Evolutionary conservation across 2,797 vertebrate genomes (phyloP).

Genomic region (Pteronotus mesoamericanus): DNA sequence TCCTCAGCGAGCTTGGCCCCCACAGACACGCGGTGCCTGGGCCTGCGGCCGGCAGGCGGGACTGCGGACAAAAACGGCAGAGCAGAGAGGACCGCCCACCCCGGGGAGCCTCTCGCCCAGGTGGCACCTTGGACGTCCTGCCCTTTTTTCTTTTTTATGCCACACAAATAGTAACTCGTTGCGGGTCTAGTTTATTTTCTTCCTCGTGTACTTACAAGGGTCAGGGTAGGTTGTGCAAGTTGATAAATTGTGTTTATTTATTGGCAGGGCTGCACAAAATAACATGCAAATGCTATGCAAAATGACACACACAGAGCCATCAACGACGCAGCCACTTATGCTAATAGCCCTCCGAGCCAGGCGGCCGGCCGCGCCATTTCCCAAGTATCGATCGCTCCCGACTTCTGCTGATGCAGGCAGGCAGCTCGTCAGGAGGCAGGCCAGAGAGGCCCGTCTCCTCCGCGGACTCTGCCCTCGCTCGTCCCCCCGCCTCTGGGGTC

Average conservation of each 20-base stretch:
- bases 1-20: too few relatives aligned
- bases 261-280: conserved; percentile 65
- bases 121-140: not conserved
- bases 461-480: conserved; percentile 24
- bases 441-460: not conserved
- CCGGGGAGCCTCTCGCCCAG: too few relatives aligned
- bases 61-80: fast-evolving
- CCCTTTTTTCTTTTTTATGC: not conserved
- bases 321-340: conserved; percentile 72
- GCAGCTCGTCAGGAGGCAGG: conserved; percentile 56
- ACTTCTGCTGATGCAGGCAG: conserved; percentile 61
- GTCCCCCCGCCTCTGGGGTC: not conserved
- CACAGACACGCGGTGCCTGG: too few relatives aligned
- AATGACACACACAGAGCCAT: conserved; percentile 68
- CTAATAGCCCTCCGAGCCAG: conserved; percentile 50
- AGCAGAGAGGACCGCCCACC: too few relatives aligned
- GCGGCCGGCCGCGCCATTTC: not conserved
- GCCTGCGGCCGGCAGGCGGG: too few relatives aligned
- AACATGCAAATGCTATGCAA: conserved; percentile 76
- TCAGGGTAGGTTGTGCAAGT: conserved; percentile 52
- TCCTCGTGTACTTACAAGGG: conserved; percentile 37
- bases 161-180: conserved; percentile 29
- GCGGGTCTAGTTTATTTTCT: conserved; percentile 52
- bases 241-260: conserved; percentile 69
- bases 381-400: conserved; percentile 51